Evolutionary conservation across 2,113 vertebrate species (phyloP), one percentile per base, ranked within the genome.

Genomic region (Centropristis striata): DNA sequence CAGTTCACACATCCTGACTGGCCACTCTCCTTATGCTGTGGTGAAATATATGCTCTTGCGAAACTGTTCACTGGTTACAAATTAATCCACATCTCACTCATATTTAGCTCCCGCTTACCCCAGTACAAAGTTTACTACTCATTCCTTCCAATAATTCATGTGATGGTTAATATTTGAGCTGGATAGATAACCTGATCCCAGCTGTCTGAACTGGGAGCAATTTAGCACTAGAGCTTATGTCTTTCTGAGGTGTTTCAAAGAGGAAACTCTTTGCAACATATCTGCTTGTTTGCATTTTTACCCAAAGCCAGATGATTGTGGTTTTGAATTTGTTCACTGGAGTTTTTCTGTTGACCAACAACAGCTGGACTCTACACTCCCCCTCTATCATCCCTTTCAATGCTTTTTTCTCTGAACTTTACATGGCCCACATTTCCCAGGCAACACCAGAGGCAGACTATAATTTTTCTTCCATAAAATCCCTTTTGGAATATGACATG

Each of bases 81-180:
- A 92, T 92, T 92, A 93, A 93, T 87, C 92, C 47, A 28, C 64
- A 57, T 41, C 71, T 86, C 73, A 39, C 65, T 86, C 75, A 78
- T 64, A 88, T 84, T 88, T 58, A 79, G 81, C 72, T 7, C 44
- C 82, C 21, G 66, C 82, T 69, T 21, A 67, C 12, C 78, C 23
- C 60, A 83, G 92, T 81, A 63, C 92, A 93, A 92, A 92, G 91
- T 91, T 93, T 90, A 91, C 41, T 0, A 14, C 66, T 63, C 75
- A 5, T 66, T 90, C 76, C 84, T 59, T 78, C 75, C 83, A 93
- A 87, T 92, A 89, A 92, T 92, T 92, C 87, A 91, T 87, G 81
- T 15, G 39, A 80, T 42, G 80, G 92, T 93, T 93, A 92, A 93
- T 93, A 92, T 93, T 92, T 93, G 90, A 93, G 25, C 87, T 1